phyloP scores from a whole-genome alignment of 2,888 invertebrate species.

The Xestia rhomboidea region DNA sequence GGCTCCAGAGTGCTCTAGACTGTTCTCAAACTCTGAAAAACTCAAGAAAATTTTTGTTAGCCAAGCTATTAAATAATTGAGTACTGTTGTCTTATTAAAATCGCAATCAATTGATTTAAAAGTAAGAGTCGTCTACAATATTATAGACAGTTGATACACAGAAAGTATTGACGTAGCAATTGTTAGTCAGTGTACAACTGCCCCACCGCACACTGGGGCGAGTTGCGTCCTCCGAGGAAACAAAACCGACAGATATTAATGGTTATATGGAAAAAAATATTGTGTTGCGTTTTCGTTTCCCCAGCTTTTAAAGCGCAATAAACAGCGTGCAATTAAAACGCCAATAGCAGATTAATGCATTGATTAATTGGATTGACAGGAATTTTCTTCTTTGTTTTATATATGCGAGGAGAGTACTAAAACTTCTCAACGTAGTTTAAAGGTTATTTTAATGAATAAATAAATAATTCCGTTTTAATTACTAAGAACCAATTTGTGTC shows the following conservation, averaged over 20 bases:
- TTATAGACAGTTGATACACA: constrained; percentile 50
- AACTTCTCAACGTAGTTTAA: neutral
- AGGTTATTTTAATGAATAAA: neutral
- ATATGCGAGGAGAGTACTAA: neutral
- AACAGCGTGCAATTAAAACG: constrained; percentile 89
- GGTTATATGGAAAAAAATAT: constrained; percentile 93
- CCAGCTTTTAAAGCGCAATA: constrained; percentile 89
- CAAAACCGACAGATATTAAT: constrained; percentile 93
- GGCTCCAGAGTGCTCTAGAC: neutral
- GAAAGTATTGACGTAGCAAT: constrained; percentile 65
- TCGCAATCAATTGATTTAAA: neutral
- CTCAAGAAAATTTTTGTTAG: no score
- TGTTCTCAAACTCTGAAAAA: neutral
- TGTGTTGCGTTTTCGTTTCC: constrained; percentile 90
- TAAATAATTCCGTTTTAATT: neutral
- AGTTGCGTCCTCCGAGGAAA: constrained; percentile 87
- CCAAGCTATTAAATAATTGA: neutral
- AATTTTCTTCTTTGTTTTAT: constrained; percentile 16
- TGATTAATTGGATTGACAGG: constrained; percentile 78
- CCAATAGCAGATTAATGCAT: constrained; percentile 88
- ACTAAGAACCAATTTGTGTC: neutral
- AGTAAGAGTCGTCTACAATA: constrained; percentile 19
- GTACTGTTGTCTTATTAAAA: neutral
- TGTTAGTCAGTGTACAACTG: constrained; percentile 69
- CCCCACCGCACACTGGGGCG: constrained; percentile 83